Conservation (phyloP, 2,888 invertebrate species). For the Nasonia oneida region DNA sequence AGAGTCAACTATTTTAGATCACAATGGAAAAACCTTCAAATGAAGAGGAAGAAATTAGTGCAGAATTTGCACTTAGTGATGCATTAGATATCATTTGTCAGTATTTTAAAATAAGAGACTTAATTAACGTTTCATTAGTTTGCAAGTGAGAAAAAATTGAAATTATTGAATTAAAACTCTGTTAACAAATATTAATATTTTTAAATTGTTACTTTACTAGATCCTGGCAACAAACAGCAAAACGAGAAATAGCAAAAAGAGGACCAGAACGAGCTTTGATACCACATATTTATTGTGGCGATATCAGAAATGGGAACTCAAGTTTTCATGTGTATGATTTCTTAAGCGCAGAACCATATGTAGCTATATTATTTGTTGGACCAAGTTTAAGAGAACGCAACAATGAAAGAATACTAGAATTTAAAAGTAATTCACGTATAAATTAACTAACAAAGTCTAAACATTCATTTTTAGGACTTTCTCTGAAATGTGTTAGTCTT, state of each 20-base stretch:
- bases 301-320: neutral
- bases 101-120: conserved; percentile 41
- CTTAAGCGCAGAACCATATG: neutral
- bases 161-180: neutral
- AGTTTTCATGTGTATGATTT: neutral
- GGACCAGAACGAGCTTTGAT: conserved; percentile 27
- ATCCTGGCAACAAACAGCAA: conserved; percentile 4
- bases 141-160: neutral
- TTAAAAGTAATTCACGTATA: conserved; percentile 17
- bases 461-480: too few species aligned
- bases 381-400: conserved; percentile 33
- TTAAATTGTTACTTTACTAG: conserved; percentile 5
- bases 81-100: conserved; percentile 30
- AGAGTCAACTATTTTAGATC: neutral
- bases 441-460: neutral
- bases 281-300: neutral
- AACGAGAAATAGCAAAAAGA: conserved; percentile 14
- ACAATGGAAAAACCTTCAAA: neutral
- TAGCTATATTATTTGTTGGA: conserved; percentile 27
- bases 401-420: neutral
- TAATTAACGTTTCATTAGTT: neutral
- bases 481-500: too few species aligned
- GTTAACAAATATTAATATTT: neutral
- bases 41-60: neutral
- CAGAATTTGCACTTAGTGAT: conserved; percentile 25